Conservation (phyloP, 1,140 invertebrate species). For the Solenopsis fugax region DNA sequence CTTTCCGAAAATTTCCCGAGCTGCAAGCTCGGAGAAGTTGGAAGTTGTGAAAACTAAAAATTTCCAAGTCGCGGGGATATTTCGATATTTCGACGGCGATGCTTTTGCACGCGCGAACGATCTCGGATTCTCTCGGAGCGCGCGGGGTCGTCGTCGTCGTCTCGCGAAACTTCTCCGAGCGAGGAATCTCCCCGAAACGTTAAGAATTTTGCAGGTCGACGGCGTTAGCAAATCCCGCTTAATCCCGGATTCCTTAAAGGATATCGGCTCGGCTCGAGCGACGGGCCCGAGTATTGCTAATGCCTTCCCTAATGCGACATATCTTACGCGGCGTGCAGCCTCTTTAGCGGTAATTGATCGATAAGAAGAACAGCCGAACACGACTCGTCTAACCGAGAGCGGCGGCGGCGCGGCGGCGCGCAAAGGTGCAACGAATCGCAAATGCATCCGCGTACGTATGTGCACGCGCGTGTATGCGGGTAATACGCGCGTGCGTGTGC, state of each 20-base stretch:
- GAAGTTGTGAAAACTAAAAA: conserved; percentile 9
- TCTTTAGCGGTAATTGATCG: conserved; percentile 52
- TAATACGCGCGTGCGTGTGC: not conserved
- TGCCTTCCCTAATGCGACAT: conserved; percentile 15
- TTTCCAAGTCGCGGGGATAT: not conserved
- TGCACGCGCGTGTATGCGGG: not conserved
- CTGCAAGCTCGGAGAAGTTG: conserved; percentile 10
- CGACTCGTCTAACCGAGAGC: conserved; percentile 42
- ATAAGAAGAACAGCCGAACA: conserved; percentile 43
- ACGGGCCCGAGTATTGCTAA: not conserved
- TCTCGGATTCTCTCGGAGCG: conserved; percentile 3
- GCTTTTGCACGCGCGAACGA: not conserved
- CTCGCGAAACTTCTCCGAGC: not conserved
- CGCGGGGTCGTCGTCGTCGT: too few species aligned
- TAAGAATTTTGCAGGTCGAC: conserved; percentile 10
- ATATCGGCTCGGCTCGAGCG: not conserved
- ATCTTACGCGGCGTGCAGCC: conserved; percentile 5
- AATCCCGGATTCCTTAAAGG: conserved; percentile 2
- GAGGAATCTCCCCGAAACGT: not conserved
- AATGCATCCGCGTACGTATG: not conserved
- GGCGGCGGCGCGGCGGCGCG: not conserved
- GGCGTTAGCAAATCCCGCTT: not conserved
- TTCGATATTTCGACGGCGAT: conserved; percentile 4
- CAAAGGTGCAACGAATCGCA: conserved; percentile 46
- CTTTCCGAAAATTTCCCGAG: conserved; percentile 15